Conservation (phyloP, 30 jellyfish, hydroid and myxozoan genomes). For the Aurelia aurita region DNA sequence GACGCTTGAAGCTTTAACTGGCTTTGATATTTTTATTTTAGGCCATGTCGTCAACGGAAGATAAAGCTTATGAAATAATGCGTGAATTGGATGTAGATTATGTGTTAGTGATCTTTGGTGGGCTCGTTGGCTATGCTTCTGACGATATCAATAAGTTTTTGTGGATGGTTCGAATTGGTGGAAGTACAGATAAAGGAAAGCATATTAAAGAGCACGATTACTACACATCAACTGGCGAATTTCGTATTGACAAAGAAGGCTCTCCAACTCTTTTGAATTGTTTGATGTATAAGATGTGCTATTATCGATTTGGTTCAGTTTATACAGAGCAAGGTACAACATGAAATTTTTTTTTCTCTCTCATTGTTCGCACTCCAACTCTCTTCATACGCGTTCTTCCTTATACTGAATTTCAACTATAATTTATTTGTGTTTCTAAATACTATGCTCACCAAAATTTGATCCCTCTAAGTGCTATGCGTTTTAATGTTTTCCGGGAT, state of each 20-base stretch:
- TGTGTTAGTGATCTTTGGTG: constrained; percentile 97
- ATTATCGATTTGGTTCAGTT: constrained; percentile 97
- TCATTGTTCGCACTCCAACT: no score
- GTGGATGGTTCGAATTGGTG: constrained; percentile 99
- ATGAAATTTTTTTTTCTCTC: not conserved
- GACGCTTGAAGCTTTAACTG: no score
- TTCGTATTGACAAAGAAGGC: constrained; percentile 96
- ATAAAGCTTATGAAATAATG: constrained; percentile 96
- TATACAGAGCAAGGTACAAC: constrained; percentile 96
- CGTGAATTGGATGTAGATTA: constrained; percentile 97
- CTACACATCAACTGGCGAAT: constrained; percentile 97
- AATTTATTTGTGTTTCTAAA: no score
- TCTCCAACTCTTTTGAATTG: constrained; percentile 93
- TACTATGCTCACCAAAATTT: no score
- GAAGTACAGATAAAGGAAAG: constrained; percentile 96
- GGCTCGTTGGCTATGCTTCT: constrained; percentile 99
- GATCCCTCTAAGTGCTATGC: no score
- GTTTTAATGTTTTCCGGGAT: no score
- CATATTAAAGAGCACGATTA: constrained; percentile 91
- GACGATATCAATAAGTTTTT: constrained; percentile 96
- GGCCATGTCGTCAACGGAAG: constrained; percentile 99
- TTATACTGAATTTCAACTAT: no score
- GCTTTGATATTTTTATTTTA: not conserved
- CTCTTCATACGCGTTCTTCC: no score
- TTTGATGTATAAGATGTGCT: constrained; percentile 98